A percentile compares a stretch with the other conserved stretches of the same genome.
Evolutionary conservation across 2,888 invertebrate genomes (phyloP).

Genomic region (Griposia aprilina): DNA sequence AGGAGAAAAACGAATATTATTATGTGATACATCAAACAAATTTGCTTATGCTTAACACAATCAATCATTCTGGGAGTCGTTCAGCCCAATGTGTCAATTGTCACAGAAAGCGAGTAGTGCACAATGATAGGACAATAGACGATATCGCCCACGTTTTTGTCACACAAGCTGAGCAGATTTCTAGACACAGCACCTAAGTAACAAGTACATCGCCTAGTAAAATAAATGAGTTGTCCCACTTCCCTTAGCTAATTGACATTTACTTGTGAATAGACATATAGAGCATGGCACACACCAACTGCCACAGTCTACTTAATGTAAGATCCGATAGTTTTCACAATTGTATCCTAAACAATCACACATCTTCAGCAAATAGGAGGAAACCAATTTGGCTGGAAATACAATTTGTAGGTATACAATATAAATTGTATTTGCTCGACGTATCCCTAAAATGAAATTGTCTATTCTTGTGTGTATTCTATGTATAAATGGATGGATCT

Average conservation of each 20-base stretch:
- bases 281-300: constrained; percentile 20
- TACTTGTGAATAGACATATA: constrained; percentile 37
- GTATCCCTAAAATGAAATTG: constrained; percentile 37
- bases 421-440: constrained; percentile 18
- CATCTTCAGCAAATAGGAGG: constrained; percentile 27
- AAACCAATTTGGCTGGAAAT: constrained; percentile 48
- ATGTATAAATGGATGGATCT: neutral
- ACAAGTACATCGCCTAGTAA: constrained; percentile 48
- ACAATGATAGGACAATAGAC: constrained; percentile 58
- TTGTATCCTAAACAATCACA: constrained; percentile 54
- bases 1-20: constrained; percentile 66
- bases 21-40: neutral
- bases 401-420: constrained; percentile 55
- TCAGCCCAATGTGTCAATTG: constrained; percentile 28
- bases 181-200: constrained; percentile 54
- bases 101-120: constrained; percentile 31
- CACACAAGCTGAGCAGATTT: constrained; percentile 49
- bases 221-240: constrained; percentile 48
- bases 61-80: constrained; percentile 20
- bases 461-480: constrained; percentile 11
- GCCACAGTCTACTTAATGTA: constrained; percentile 29
- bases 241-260: constrained; percentile 55
- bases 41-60: neutral
- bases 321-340: constrained; percentile 55
- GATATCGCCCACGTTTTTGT: constrained; percentile 60